Percentiles rank a stretch among this genome's conserved stretches.
phyloP scores from a whole-genome alignment of 2,888 invertebrate species.

The Bhutanitis thaidina region DNA sequence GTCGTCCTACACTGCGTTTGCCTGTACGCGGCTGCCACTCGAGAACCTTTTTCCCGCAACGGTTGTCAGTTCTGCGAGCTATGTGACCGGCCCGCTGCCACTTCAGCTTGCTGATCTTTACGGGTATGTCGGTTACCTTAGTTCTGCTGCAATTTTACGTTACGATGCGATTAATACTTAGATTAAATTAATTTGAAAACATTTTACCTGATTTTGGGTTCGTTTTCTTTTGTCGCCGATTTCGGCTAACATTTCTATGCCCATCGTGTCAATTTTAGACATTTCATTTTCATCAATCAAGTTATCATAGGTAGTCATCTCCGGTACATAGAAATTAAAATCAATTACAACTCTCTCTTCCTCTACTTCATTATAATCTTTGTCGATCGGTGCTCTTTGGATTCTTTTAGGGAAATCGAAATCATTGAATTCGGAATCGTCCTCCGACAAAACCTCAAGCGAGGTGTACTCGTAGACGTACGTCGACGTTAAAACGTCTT shows the following conservation, averaged over 20 bases:
- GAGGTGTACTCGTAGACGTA: constrained; percentile 38
- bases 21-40: too few species aligned
- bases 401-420: constrained; percentile 30
- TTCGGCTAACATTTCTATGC: constrained; percentile 45
- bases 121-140: too few species aligned
- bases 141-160: too few species aligned
- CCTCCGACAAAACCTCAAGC: constrained; percentile 34
- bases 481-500: constrained; percentile 39
- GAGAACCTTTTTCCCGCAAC: too few species aligned
- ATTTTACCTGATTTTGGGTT: constrained; percentile 13
- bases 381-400: constrained; percentile 31
- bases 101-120: too few species aligned
- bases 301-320: constrained; percentile 39
- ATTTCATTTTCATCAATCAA: constrained; percentile 46
- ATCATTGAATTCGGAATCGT: constrained; percentile 36
- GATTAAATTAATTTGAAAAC: too few species aligned
- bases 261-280: constrained; percentile 38
- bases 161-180: too few species aligned
- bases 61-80: too few species aligned
- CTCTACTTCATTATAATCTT: constrained; percentile 42
- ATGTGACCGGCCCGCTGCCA: too few species aligned
- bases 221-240: constrained; percentile 2
- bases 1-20: too few species aligned
- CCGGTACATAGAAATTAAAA: constrained; percentile 48
- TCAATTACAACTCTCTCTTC: constrained; percentile 40